Base-by-base conservation (phyloP, 2,797 vertebrate species). In the Echiichthys vipera region DNA sequence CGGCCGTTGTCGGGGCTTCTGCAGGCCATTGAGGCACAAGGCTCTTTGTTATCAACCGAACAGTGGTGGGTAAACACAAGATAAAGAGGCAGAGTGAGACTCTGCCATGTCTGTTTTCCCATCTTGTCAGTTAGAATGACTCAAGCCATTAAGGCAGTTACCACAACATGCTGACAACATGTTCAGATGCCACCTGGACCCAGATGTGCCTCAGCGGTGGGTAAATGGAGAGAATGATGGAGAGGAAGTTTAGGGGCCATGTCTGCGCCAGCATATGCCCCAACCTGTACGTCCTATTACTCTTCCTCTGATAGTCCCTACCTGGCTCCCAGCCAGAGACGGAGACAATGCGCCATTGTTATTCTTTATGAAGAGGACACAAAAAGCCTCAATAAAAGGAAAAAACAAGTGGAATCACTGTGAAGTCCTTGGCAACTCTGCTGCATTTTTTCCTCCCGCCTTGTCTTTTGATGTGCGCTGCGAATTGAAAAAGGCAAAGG, bases 91-190 rank as follows among this genome's bases (percentile, higher is more conserved):
- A 37, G 88, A 86, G 84, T 56, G 89, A 88, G 84, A 73, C 85
- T 77, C 91, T 89, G 90, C 89, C 91, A 88, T 90, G 90, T 91
- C 90, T 85, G 88, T 80, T 92, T 91, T 81, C 88, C 87, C 85
- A 77, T 80, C 88, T 80, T 90, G 92, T 92, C 91, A 91, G 85
- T 89, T 77, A 84, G 86, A 90, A 87, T 82, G 90, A 91, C 88
- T 87, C 69, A 8, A 76, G 84, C 90, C 91, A 91, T 92, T 92
- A 92, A 87, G 84, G 83, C 88, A 66, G 82, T 83, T 86, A 85
- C 83, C 74, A 49, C 81, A 81, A 84, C 90, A 85, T 72, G 88
- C 90, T 88, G 91, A 89, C 92, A 91, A 84, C 91, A 88, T 89
- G 90, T 84, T 84, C 73, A 45, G 73, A 80, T 68, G 88, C 90